Percentiles rank a stretch among this genome's conserved stretches.
Evolutionary conservation across 2,113 vertebrate genomes (phyloP).

Genomic region (Heterochromis multidens): DNA sequence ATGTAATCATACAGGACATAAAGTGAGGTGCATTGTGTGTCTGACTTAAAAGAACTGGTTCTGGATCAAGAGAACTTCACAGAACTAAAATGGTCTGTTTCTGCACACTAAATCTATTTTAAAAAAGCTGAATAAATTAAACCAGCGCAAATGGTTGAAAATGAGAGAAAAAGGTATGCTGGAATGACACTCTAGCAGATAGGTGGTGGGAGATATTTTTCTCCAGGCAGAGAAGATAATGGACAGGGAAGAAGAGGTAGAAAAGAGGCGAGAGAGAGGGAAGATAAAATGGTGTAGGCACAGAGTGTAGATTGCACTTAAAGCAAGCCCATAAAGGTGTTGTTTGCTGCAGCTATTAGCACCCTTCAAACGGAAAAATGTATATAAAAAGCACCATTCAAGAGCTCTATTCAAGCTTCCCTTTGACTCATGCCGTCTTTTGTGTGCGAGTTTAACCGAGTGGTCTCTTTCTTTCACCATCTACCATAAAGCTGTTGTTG

Average conservation of each 20-base stretch:
- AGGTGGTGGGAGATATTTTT: slow-evolving; percentile 40
- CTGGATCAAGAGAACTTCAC: background rate
- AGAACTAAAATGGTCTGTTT: background rate
- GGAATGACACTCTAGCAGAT: slow-evolving; percentile 39
- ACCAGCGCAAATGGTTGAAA: slow-evolving; percentile 6
- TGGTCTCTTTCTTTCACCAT: slow-evolving; percentile 1
- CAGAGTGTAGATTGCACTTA: slow-evolving; percentile 32
- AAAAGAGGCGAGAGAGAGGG: slow-evolving; percentile 8
- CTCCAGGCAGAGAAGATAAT: slow-evolving; percentile 46
- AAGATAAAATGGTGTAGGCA: slow-evolving; percentile 29
- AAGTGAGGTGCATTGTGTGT: too few relatives aligned
- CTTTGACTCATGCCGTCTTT: slow-evolving; percentile 26
- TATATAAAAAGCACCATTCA: background rate
- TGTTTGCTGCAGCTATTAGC: slow-evolving; percentile 25
- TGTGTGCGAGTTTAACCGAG: slow-evolving; percentile 3
- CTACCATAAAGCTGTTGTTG: background rate
- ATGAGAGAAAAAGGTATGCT: slow-evolving; percentile 19
- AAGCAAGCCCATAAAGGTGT: slow-evolving; percentile 27
- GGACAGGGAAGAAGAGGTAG: slow-evolving; percentile 27
- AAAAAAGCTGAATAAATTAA: slow-evolving; percentile 1
- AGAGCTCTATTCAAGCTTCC: background rate
- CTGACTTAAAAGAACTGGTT: background rate
- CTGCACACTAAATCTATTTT: background rate
- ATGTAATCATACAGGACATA: too few relatives aligned
- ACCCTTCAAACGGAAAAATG: background rate